Evolutionary conservation across 2,113 vertebrate genomes (phyloP).

Genomic region (Rhinichthys klamathensis): DNA sequence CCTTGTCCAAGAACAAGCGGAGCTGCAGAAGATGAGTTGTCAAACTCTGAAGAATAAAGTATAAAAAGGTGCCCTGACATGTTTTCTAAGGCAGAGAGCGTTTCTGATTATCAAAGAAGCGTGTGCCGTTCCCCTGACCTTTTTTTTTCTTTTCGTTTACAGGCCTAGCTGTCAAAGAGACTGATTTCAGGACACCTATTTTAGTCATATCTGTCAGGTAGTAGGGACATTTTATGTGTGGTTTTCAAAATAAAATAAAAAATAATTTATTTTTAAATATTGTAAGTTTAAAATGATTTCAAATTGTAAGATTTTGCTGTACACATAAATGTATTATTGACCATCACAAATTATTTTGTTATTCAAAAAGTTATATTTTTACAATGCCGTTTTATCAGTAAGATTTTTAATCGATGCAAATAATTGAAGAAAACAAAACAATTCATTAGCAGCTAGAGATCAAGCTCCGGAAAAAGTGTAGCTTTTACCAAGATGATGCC

Average conservation of each 20-base stretch:
- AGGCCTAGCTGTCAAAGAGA: background rate
- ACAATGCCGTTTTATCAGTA: background rate
- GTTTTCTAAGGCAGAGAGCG: background rate
- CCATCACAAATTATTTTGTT: background rate
- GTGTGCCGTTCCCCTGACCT: background rate
- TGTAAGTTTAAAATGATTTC: background rate
- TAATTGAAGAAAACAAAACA: background rate
- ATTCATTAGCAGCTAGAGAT: background rate
- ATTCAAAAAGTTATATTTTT: background rate
- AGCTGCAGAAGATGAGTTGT: constrained; percentile 24
- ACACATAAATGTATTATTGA: background rate
- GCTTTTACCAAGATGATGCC: background rate
- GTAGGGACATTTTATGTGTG: background rate
- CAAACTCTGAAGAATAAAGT: background rate
- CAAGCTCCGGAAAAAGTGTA: background rate
- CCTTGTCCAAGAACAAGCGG: constrained; percentile 38
- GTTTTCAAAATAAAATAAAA: background rate
- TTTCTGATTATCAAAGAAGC: background rate
- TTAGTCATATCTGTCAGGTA: background rate
- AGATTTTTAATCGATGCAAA: background rate
- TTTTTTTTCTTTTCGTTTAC: background rate
- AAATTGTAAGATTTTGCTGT: background rate
- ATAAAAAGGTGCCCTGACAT: background rate
- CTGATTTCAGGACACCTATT: constrained; percentile 9
- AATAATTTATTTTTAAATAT: background rate